A percentile compares a stretch with the other conserved stretches of the same genome.
Conservation (phyloP, 2,797 vertebrate genomes). For the Gephyroberyx darwinii region DNA sequence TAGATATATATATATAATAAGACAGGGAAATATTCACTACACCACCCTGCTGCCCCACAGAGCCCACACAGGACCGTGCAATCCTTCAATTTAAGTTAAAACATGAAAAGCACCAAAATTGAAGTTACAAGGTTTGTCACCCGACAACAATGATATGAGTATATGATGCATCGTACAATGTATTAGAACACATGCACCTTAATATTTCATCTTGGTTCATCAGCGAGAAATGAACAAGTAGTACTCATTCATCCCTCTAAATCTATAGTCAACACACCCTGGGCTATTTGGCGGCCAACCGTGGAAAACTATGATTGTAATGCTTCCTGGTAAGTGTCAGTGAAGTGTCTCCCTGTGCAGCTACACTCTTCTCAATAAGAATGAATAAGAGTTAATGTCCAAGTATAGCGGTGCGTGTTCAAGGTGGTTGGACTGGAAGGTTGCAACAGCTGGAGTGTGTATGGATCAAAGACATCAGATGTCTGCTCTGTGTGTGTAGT, state of each 20-base stretch:
- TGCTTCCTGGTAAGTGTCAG: conserved; percentile 7
- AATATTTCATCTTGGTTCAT: conserved; percentile 34
- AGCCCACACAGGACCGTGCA: background rate
- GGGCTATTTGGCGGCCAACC: conserved; percentile 6
- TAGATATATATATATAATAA: no score
- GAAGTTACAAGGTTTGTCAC: background rate
- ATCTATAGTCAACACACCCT: conserved; percentile 31
- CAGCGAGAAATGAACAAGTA: conserved; percentile 48
- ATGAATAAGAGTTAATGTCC: conserved; percentile 18
- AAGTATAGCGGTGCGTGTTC: conserved; percentile 25
- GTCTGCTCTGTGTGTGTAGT: conserved; percentile 61
- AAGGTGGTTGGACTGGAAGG: conserved; percentile 48
- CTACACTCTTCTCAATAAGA: conserved; percentile 11
- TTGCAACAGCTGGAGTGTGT: conserved; percentile 74
- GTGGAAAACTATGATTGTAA: conserved; percentile 18
- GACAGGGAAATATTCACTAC: no score
- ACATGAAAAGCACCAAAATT: no score
- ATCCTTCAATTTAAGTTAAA: no score
- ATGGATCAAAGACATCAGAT: conserved; percentile 79
- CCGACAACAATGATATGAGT: background rate
- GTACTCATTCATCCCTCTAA: conserved; percentile 20
- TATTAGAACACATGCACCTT: conserved; percentile 9
- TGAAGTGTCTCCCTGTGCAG: conserved; percentile 4
- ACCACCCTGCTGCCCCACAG: no score
- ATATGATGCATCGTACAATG: conserved; percentile 1